Base-by-base conservation (phyloP, 2,888 invertebrate species). In the Apomyelois bistriatella region DNA sequence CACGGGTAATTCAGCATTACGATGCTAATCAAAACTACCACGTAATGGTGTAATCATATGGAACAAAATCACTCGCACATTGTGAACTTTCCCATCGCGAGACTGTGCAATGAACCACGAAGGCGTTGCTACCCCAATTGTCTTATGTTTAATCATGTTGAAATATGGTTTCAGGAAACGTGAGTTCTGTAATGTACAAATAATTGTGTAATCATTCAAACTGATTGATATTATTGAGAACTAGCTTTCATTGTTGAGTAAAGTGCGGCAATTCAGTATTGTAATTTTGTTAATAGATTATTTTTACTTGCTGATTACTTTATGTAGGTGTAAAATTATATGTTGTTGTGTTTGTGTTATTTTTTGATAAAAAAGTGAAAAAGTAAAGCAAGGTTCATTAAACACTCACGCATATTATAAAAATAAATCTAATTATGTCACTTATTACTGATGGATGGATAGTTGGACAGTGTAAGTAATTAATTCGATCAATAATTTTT, bases 41-140 rank as follows among this genome's bases (percentile, higher is more conserved):
- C n/a, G n/a, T n/a, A n/a, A n/a, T n/a, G n/a, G n/a, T n/a, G n/a
- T n/a, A n/a, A n/a, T n/a, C n/a, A n/a, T 9, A 32, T 1, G 8
- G 2, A 4, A n/a, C 12, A 4, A 37, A 37, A 12, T 17, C 41
- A 28, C 42, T 43, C 28, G n/a, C 42, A 7, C 42, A 28, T 12
- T 43, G 28, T 43, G n/a, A 13, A 43, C 12, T 62, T 60, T 57
- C 57, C 58, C 53, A 54, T 12, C 43, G n/a, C 55, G 54, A 53
- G 57, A 38, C 48, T 28, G 59, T 56, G 60, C 60, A 64, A 53
- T 62, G 64, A 63, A 59, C 64, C 62, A 59, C 54, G 54, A 47
- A 57, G 48, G 46, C 56, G 51, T 60, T 53, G 63, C 53, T 57
- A 54, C 52, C 52, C 54, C 41, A 58, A 56, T 56, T 59, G 61